phyloP scores from a whole-genome alignment of 1,140 invertebrate species.

The Harlomillsia oculata region DNA sequence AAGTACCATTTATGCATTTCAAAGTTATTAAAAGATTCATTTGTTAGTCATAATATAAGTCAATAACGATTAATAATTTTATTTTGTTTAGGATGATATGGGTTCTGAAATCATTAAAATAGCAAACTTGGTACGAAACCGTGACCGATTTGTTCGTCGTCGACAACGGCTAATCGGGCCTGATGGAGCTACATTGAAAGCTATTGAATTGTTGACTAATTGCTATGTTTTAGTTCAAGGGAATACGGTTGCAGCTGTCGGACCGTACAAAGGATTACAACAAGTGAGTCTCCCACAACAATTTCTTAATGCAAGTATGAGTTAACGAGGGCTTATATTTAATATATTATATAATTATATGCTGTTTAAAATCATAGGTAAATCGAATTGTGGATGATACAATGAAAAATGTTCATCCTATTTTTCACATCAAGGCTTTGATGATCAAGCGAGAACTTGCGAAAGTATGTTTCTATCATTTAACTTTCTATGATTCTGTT shows the following conservation, averaged over 20 bases:
- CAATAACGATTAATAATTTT: background rate
- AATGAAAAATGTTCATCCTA: constrained; percentile 99
- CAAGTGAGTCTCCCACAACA: constrained; percentile 56
- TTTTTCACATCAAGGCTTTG: constrained; percentile 95
- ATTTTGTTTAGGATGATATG: constrained; percentile 58
- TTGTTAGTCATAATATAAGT: too few relatives aligned
- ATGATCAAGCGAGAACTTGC: constrained; percentile 96
- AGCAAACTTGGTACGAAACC: constrained; percentile 76
- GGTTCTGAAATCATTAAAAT: constrained; percentile 97
- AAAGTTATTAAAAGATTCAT: too few relatives aligned
- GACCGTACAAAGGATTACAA: constrained; percentile 86
- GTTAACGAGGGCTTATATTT: too few relatives aligned
- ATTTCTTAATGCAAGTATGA: too few relatives aligned
- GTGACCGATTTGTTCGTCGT: constrained; percentile 92
- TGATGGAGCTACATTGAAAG: constrained; percentile 93
- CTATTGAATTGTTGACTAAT: constrained; percentile 93
- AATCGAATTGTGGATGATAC: constrained; percentile 88
- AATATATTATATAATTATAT: too few relatives aligned
- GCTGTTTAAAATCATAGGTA: constrained; percentile 46
- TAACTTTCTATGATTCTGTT: background rate
- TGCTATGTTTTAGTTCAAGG: constrained; percentile 97
- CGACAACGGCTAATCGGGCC: constrained; percentile 90
- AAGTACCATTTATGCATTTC: background rate
- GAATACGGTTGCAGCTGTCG: constrained; percentile 91
- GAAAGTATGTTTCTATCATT: constrained; percentile 43